Evolutionary conservation across 2,797 vertebrate species (phyloP).

Genomic region (Acanthurus leucopareius): DNA sequence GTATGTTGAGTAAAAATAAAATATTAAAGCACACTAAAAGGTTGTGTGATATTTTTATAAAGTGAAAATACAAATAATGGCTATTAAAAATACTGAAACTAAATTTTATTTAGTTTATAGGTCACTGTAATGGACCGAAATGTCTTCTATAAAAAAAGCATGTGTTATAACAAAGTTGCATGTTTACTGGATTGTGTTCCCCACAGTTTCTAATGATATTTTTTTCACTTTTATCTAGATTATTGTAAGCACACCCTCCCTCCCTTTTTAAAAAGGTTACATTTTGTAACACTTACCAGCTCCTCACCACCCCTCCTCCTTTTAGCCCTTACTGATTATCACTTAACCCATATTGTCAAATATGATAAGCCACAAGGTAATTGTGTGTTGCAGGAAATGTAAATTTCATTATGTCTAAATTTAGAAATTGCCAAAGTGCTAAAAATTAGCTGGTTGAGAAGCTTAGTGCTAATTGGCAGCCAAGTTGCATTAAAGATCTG

Average conservation of each 20-base stretch:
- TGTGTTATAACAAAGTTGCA: too few species aligned
- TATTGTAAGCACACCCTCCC: background rate
- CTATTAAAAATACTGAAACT: too few species aligned
- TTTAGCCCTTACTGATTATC: conserved; percentile 19
- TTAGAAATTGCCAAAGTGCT: conserved; percentile 1
- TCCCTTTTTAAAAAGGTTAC: background rate
- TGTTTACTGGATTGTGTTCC: background rate
- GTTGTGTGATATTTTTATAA: too few species aligned
- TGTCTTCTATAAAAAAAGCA: too few species aligned
- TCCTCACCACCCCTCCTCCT: background rate
- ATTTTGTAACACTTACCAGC: background rate
- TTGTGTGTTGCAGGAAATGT: background rate
- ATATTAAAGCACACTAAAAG: background rate
- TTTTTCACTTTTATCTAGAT: background rate
- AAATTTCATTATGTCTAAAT: background rate
- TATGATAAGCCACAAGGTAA: background rate
- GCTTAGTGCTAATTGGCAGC: background rate
- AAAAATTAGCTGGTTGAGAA: background rate
- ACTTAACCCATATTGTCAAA: conserved; percentile 2
- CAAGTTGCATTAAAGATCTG: too few species aligned
- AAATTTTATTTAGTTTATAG: too few species aligned
- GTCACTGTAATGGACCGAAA: too few species aligned
- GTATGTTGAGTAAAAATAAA: too few species aligned
- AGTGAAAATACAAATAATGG: background rate
- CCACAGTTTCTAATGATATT: background rate